phyloP scores from a whole-genome alignment of 2,888 invertebrate species.

The Cephus runcator region DNA sequence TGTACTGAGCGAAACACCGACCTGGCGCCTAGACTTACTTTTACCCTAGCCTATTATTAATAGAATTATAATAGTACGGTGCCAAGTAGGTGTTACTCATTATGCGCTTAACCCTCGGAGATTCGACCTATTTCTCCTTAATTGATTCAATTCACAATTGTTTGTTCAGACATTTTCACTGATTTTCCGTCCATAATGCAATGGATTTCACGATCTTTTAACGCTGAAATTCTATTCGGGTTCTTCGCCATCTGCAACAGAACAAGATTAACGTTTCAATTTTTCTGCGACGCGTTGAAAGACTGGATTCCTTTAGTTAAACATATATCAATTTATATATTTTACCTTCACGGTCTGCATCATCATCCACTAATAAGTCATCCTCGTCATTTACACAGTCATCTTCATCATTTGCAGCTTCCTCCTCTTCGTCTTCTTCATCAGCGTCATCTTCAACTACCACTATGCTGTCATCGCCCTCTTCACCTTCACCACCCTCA shows the following conservation, averaged over 20 bases:
- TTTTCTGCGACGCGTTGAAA: neutral
- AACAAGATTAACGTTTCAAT: conserved; percentile 2
- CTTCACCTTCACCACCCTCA: conserved; percentile 53
- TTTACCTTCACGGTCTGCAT: conserved; percentile 53
- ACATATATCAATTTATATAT: neutral
- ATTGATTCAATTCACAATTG: conserved; percentile 12
- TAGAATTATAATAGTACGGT: conserved; percentile 45
- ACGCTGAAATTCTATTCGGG: conserved; percentile 40
- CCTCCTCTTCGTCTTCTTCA: conserved; percentile 50
- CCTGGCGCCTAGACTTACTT: conserved; percentile 34
- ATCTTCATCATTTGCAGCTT: conserved; percentile 44
- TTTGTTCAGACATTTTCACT: conserved; percentile 17
- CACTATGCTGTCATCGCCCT: conserved; percentile 57
- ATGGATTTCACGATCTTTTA: conserved; percentile 17
- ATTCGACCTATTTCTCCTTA: neutral
- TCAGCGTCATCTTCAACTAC: conserved; percentile 57
- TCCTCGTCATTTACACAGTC: conserved; percentile 55
- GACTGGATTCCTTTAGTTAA: neutral
- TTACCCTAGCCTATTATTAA: conserved; percentile 43
- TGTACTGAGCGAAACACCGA: conserved; percentile 33
- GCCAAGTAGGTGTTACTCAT: conserved; percentile 41
- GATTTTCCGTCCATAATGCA: conserved; percentile 15
- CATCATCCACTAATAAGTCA: conserved; percentile 55
- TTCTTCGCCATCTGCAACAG: conserved; percentile 44
- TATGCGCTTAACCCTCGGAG: conserved; percentile 18